Evolutionary conservation across 2,888 invertebrate species (phyloP), one percentile per base, ranked within the genome.

Genomic region (Acanthosepion lycidas): DNA sequence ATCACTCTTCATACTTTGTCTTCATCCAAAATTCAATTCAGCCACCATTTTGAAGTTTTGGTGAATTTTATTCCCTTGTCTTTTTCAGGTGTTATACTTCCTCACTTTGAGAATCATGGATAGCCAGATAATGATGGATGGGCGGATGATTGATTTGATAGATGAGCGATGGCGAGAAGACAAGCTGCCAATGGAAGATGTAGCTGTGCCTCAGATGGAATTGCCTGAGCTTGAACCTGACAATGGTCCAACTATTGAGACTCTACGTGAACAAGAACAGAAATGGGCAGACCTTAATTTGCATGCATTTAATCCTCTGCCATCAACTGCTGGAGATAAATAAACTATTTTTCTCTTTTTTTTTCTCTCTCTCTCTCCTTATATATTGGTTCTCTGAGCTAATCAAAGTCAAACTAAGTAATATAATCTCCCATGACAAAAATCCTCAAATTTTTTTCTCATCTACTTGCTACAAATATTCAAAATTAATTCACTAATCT

Each of bases 141-240:
- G 98, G 94, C 98, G 98, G 96, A 98, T 99, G 95, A 97, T 97
- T 95, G 98, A 98, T 97, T 97, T 99, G 95, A 98, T 99, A 96
- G 99, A 99, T 97, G 98, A 98, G 96, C 98, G 98, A 96, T 99
- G 99, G 99, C 98, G 98, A 94, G 98, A 98, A 95, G 99, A 99
- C 97, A 97, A 97, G 94, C 95, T 98, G 51, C 98, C 98, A 4
- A 96, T 97, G 96, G 99, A 99, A 97, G 99, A 99, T 97, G 98
- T 98, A 28, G 97, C 97, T 15, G 99, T 99, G 15, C 99, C 99
- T 5, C 97, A 98, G 94, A 98, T 98, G 97, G 99, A 99, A 97
- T 98, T 99, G 94, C 99, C 99, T 1, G 99, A 99, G 98, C 98
- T 99, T 4, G 99, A 99, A 97, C 98, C 98, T 96, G 99, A 98